Conservation (phyloP, 2,113 vertebrate genomes). For the Oriolus oriolus region DNA sequence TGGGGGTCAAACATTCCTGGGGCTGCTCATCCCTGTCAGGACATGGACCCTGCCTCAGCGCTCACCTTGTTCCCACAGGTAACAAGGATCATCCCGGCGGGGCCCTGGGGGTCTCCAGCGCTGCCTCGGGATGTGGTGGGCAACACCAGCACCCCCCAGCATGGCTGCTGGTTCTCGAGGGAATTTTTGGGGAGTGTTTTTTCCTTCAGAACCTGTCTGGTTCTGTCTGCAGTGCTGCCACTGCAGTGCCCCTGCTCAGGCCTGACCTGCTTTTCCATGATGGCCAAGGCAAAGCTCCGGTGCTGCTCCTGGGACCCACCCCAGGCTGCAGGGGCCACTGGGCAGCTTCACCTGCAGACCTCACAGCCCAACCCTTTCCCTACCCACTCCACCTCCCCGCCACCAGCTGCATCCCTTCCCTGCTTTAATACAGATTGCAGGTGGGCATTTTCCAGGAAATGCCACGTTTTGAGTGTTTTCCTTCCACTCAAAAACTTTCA, state of each 20-base stretch:
- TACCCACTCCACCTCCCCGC: not conserved
- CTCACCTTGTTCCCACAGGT: not conserved
- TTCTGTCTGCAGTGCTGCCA: not conserved
- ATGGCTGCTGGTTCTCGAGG: fast-evolving
- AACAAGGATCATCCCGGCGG: not conserved
- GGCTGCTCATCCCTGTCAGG: not conserved
- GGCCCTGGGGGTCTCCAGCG: not conserved
- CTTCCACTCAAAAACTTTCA: not conserved
- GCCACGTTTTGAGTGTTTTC: not conserved
- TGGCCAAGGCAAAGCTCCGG: fast-evolving
- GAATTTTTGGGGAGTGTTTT: not conserved
- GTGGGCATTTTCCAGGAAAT: not conserved
- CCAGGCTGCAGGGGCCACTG: not conserved
- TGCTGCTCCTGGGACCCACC: not conserved
- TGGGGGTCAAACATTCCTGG: not conserved
- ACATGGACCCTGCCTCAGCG: not conserved
- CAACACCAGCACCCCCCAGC: not conserved
- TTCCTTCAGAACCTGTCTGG: not conserved
- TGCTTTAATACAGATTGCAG: not conserved
- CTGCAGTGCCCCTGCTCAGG: not conserved
- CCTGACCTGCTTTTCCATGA: not conserved
- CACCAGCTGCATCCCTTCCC: not conserved
- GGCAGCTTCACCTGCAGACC: not conserved
- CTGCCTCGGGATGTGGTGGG: not conserved
- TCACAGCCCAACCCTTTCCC: not conserved